Conservation (phyloP, 2,797 vertebrate species). For the Enteromius unitaeniatus region DNA sequence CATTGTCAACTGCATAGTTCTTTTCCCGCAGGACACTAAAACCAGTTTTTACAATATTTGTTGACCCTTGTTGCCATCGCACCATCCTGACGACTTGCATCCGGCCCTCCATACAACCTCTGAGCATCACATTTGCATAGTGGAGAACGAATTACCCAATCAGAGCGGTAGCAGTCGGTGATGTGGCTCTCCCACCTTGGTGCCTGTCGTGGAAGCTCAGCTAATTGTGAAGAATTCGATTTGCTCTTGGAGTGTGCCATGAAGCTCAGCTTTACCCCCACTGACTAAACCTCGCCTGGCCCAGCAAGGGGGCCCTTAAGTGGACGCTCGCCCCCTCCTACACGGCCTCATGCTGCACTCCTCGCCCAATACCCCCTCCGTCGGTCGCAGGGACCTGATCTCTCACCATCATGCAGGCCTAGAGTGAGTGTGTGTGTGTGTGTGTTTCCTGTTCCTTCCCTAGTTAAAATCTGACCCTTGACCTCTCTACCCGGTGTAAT, state of each 20-base stretch:
- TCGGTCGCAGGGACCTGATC: background rate
- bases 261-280: slow-evolving; percentile 76
- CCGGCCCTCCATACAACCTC: slow-evolving; percentile 29
- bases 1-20: background rate
- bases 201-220: slow-evolving; percentile 90
- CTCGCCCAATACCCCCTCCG: background rate
- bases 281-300: slow-evolving; percentile 71
- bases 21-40: slow-evolving; percentile 28
- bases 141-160: slow-evolving; percentile 96
- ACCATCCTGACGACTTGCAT: slow-evolving; percentile 15
- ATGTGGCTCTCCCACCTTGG: slow-evolving; percentile 86
- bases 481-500: slow-evolving; percentile 34
- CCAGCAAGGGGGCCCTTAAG: slow-evolving; percentile 81
- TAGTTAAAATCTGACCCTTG: slow-evolving; percentile 45
- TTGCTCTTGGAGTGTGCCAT: slow-evolving; percentile 88
- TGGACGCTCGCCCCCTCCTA: slow-evolving; percentile 69
- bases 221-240: slow-evolving; percentile 99
- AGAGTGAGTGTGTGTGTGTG: slow-evolving; percentile 6
- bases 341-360: slow-evolving; percentile 35
- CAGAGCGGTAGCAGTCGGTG: slow-evolving; percentile 84
- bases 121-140: slow-evolving; percentile 87
- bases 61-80: slow-evolving; percentile 24
- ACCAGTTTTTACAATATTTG: slow-evolving; percentile 37
- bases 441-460: slow-evolving; percentile 30
- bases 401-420: background rate